Evolutionary conservation across 2,888 invertebrate species (phyloP).

Genomic region (Noctua janthe): DNA sequence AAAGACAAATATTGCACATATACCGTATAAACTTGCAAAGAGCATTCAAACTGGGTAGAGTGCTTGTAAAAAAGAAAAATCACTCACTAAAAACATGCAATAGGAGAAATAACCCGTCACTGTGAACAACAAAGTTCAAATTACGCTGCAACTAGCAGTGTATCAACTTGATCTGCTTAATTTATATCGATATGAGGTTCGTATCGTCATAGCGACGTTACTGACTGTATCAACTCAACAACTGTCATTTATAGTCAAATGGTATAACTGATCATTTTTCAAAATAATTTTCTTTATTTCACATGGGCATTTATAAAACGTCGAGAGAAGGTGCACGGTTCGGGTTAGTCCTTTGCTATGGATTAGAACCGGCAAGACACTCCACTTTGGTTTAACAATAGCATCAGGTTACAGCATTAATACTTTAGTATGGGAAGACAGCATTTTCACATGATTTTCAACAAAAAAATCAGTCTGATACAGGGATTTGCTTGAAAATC

Average conservation of each 20-base stretch:
- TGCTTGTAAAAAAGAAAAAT: background rate
- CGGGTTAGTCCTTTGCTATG: too few species aligned
- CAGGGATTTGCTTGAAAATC: background rate
- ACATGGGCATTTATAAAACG: too few species aligned
- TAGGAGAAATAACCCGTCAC: background rate
- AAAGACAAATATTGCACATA: constrained; percentile 50
- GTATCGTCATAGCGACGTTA: background rate
- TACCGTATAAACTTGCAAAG: constrained; percentile 2
- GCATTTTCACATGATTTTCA: background rate
- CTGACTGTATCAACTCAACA: background rate
- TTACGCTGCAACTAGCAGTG: background rate
- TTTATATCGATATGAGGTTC: background rate
- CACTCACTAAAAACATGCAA: background rate
- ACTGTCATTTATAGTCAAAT: background rate
- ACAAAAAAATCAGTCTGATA: background rate
- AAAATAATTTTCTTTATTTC: background rate
- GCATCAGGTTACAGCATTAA: too few species aligned
- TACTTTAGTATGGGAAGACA: too few species aligned
- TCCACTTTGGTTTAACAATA: too few species aligned
- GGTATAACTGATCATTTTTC: background rate
- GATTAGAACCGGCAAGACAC: too few species aligned
- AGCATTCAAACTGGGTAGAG: constrained; percentile 31
- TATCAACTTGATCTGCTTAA: background rate
- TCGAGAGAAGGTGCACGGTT: too few species aligned
- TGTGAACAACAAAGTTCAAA: constrained; percentile 4